phyloP scores from a whole-genome alignment of 2,888 invertebrate species.

The Imbricaverruca yamaguchii region DNA sequence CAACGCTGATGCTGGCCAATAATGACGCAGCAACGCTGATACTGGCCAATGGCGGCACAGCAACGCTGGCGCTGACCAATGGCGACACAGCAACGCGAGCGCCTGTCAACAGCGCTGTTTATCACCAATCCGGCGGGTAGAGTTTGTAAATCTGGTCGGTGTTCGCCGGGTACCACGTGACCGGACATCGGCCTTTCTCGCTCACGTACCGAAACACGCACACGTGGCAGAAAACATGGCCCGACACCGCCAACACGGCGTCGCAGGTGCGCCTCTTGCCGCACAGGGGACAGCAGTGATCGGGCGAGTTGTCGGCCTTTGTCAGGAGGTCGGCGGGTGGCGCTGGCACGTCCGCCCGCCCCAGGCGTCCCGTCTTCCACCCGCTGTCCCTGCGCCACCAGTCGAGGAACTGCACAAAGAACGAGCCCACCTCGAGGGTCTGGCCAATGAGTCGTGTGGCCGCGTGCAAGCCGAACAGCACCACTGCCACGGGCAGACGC shows the following conservation, averaged over 20 bases:
- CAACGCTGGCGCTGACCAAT: no score
- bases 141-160: background rate
- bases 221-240: slow-evolving; percentile 7
- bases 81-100: no score
- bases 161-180: background rate
- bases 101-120: no score
- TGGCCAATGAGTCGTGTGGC: background rate
- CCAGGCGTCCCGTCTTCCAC: slow-evolving; percentile 1
- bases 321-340: slow-evolving; percentile 3
- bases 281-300: slow-evolving; percentile 1
- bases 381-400: background rate
- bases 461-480: background rate
- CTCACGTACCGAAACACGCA: background rate
- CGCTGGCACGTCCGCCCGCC: slow-evolving; percentile 22
- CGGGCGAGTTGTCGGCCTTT: background rate
- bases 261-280: background rate
- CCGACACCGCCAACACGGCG: background rate
- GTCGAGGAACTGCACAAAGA: slow-evolving; percentile 18
- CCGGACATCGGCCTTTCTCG: background rate
- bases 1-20: no score
- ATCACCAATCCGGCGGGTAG: background rate
- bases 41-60: no score
- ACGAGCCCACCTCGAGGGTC: slow-evolving; percentile 9
- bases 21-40: no score
- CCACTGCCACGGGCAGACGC: slow-evolving; percentile 6